Base-by-base conservation (phyloP, 53 echinoderm and acorn worm genomes). In the Patiria pectinifera region DNA sequence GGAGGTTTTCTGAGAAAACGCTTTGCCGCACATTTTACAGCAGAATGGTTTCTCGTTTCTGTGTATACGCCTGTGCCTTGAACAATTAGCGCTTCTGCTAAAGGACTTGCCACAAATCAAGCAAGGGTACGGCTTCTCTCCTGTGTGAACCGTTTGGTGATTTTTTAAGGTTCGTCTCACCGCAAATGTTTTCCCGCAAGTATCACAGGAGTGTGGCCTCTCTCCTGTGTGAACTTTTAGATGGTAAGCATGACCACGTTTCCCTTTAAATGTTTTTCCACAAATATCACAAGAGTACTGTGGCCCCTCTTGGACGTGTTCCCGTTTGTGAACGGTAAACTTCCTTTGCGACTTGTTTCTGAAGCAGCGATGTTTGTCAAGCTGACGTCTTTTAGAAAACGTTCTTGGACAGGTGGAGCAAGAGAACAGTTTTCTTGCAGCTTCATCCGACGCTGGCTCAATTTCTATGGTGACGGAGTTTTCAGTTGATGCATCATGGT, bases 21-120 rank as follows among this genome's bases (percentile, higher is more conserved):
- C 48, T 16, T 81, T 81, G 48, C 82, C 49, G 16, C 82, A 81
- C 16, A 81, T n/a, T 2, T 81, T 47, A 49, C 82, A 81, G n/a
- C 48, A 18, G 82, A 81, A 81, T 3, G 49, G 48, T 19, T 49
- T 81, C 3, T 81, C 82, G 48, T 81, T 81, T 46, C 48, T 16
- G 82, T 81, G 82, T 21, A 47, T 47, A 9, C 19, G 82, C 8
- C 10, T 47, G 48, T 81, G 82, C 14, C 47, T 12, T 14, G 16
- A 7, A 6, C 45, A 47, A 14, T 81, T 81, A 24, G 7, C 77
- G 2, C 47, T 45, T 13, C 21, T 0, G 13, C 2, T 3, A 14
- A 81, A 47, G n/a, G 19, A 12, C 49, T 47, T 81, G 48, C 82
- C 15, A 16, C 82, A 81, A 24, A 48, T 18, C 13, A 14, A 4